These are phyloP conservation scores for Oryzias celebensis DNA, from an alignment of 2,113 vertebrate genomes.

Conservation along the genomic window DNA sequence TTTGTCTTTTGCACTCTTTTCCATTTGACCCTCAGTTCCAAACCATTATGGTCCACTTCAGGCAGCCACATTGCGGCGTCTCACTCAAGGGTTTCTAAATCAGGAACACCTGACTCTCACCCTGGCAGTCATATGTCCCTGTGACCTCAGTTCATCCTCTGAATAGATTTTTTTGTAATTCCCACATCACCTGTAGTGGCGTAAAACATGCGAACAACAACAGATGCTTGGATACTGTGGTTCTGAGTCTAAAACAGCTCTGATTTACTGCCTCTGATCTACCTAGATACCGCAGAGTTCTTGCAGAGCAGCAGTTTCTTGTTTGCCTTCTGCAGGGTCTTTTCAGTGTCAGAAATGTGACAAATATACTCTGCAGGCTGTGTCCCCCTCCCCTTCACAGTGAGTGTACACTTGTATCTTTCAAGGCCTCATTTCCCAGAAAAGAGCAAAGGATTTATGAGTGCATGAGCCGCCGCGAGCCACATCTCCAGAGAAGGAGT, in stretches of 20 bases:
- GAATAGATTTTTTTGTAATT: conserved; percentile 5
- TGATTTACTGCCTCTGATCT: conserved; percentile 67
- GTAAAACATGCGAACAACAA: conserved; percentile 31
- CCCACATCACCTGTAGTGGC: conserved; percentile 36
- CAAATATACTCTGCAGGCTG: conserved; percentile 49
- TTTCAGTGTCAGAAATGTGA: conserved; percentile 51
- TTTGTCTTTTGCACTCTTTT: not conserved
- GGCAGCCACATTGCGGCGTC: conserved; percentile 26
- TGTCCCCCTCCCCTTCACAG: conserved; percentile 27
- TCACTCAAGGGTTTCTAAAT: conserved; percentile 67
- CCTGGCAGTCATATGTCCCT: conserved; percentile 47
- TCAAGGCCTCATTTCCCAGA: conserved; percentile 69
- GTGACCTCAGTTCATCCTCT: conserved; percentile 56
- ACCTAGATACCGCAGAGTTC: conserved; percentile 64
- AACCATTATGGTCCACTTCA: conserved; percentile 45
- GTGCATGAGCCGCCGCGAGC: conserved; percentile 62
- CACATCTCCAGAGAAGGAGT: conserved; percentile 73
- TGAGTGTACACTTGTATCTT: conserved; percentile 49
- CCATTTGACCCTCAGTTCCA: conserved; percentile 22
- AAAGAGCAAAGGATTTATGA: conserved; percentile 67
- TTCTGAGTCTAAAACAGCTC: conserved; percentile 68
- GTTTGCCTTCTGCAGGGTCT: conserved; percentile 56
- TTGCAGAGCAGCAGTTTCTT: conserved; percentile 54
- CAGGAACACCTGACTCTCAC: conserved; percentile 50
- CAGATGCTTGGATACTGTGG: conserved; percentile 56